Conservation (phyloP, 2,797 vertebrate genomes). For the Parambassis ranga region DNA sequence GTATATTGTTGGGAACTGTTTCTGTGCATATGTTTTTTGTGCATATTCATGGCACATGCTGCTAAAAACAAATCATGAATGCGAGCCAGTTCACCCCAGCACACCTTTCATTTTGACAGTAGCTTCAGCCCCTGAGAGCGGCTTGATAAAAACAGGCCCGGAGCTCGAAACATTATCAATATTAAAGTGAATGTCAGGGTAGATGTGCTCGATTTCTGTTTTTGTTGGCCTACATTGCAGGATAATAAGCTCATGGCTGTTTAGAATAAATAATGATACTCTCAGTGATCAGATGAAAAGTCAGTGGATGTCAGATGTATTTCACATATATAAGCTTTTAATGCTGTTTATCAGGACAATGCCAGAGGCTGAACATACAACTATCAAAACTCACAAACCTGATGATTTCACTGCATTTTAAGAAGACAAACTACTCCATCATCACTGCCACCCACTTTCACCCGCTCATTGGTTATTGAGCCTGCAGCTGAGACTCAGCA, state of each 20-base stretch:
- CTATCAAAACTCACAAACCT: neutral
- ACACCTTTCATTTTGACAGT: conserved; percentile 41
- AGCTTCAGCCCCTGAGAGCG: conserved; percentile 17
- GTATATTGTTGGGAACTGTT: neutral
- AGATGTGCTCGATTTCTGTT: neutral
- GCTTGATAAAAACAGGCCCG: conserved; percentile 36
- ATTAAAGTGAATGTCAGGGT: conserved; percentile 36
- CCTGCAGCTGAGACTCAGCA: conserved; percentile 46
- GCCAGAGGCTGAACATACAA: neutral
- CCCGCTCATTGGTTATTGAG: conserved; percentile 48
- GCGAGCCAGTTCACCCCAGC: neutral
- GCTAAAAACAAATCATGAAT: conserved; percentile 27
- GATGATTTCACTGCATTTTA: neutral
- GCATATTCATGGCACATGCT: neutral
- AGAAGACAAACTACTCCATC: conserved; percentile 6
- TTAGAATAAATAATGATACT: neutral
- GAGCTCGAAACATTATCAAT: conserved; percentile 53
- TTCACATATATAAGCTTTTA: neutral
- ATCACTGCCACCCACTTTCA: conserved; percentile 21
- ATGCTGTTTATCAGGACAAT: neutral
- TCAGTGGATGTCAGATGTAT: neutral
- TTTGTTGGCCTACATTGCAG: conserved; percentile 27
- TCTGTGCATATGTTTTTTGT: conserved; percentile 20
- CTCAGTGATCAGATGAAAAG: neutral
- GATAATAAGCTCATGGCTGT: conserved; percentile 10